A percentile compares a stretch with the other conserved stretches of the same genome.
phyloP scores from a whole-genome alignment of 2,113 vertebrate species.

The Varanus komodoensis region DNA sequence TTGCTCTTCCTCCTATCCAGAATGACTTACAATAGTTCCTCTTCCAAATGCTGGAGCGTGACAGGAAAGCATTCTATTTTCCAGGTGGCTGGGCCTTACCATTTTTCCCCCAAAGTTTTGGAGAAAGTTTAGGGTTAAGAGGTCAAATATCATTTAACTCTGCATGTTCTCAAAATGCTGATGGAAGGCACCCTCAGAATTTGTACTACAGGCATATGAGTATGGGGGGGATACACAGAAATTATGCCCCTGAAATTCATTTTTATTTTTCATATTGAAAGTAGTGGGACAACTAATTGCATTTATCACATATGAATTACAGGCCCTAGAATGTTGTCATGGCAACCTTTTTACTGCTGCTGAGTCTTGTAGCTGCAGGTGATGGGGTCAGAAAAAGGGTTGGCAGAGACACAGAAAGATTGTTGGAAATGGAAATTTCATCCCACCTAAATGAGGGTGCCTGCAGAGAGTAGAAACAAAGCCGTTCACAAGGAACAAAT shows the following conservation, averaged over 20 bases:
- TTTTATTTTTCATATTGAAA: neutral
- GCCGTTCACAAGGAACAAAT: neutral
- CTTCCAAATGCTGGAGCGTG: neutral
- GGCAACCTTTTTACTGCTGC: slow-evolving; percentile 1
- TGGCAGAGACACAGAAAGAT: neutral
- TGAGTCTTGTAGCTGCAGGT: neutral
- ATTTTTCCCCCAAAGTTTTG: neutral
- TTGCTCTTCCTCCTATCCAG: neutral
- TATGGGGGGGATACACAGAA: neutral
- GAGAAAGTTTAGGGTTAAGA: neutral
- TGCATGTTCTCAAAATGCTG: neutral
- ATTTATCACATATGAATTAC: neutral
- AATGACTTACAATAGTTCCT: neutral
- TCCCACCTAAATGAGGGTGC: neutral
- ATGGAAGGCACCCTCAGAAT: neutral
- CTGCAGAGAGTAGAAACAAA: neutral
- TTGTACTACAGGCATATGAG: no score
- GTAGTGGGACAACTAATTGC: neutral
- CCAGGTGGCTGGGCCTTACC: neutral
- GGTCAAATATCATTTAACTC: neutral
- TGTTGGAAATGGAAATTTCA: neutral
- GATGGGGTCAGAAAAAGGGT: neutral
- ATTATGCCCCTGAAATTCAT: neutral
- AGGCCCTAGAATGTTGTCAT: neutral
- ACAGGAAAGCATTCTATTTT: neutral